Conservation (phyloP, 23 tunicate genomes). For the Aplidium turbinatum region DNA sequence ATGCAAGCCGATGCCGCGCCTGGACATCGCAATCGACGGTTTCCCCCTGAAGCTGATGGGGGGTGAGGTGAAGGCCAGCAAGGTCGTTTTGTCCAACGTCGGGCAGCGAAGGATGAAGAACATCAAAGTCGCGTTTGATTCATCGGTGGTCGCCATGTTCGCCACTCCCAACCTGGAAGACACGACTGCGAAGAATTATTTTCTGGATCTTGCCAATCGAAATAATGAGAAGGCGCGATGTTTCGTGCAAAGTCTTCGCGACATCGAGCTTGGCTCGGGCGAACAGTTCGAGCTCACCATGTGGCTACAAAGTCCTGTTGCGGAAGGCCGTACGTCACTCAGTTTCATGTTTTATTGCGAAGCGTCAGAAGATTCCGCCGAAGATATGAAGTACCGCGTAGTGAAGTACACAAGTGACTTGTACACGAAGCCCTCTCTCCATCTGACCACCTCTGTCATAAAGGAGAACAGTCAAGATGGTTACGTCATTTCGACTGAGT, state of each 20-base stretch:
- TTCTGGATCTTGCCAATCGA: slow-evolving; percentile 8
- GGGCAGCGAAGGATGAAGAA: slow-evolving; percentile 42
- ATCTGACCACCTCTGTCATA: slow-evolving; percentile 2
- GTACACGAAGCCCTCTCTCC: slow-evolving; percentile 13
- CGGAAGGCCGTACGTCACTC: slow-evolving; percentile 3
- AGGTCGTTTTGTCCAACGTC: slow-evolving; percentile 42
- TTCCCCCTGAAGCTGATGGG: slow-evolving; percentile 44
- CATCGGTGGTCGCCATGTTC: slow-evolving; percentile 27
- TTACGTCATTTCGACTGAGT: slow-evolving; percentile 11
- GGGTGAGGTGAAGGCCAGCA: slow-evolving; percentile 44
- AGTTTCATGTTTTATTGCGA: slow-evolving; percentile 51
- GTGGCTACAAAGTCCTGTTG: slow-evolving; percentile 36
- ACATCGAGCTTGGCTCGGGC: slow-evolving; percentile 8
- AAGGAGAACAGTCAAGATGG: slow-evolving; percentile 35
- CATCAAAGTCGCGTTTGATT: slow-evolving; percentile 50
- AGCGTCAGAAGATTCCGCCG: neutral
- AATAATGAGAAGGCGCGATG: neutral
- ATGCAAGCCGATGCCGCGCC: slow-evolving; percentile 54
- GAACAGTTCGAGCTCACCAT: slow-evolving; percentile 23
- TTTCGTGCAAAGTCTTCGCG: slow-evolving; percentile 28
- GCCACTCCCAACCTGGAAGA: slow-evolving; percentile 16
- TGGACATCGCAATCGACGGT: slow-evolving; percentile 25
- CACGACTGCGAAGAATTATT: slow-evolving; percentile 14
- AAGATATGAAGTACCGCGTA: slow-evolving; percentile 6
- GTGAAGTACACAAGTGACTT: slow-evolving; percentile 26